phyloP scores from a whole-genome alignment of 1,140 invertebrate species.

The Adelges cooleyi region DNA sequence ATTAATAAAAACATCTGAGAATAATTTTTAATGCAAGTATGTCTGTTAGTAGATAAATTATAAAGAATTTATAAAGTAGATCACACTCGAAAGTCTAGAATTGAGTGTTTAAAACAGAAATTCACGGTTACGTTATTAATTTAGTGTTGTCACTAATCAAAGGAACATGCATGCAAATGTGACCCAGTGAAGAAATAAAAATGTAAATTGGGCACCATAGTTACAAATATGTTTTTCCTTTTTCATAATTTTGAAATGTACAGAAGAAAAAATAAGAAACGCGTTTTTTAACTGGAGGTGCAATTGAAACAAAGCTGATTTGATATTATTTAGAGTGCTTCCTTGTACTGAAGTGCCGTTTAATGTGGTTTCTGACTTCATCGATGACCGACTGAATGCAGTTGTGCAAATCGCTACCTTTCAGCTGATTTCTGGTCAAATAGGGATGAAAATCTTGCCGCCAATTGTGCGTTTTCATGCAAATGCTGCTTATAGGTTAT shows the following conservation, averaged over 20 bases:
- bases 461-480: constrained; percentile 54
- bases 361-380: constrained; percentile 53
- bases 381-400: constrained; percentile 59
- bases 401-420: constrained; percentile 63
- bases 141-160: background rate
- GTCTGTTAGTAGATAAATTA: too few species aligned
- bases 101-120: too few species aligned
- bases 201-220: background rate
- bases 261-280: constrained; percentile 9
- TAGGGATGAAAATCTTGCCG: constrained; percentile 48
- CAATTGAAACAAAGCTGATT: too few species aligned
- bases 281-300: too few species aligned
- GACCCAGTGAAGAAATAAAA: background rate
- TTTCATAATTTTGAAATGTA: background rate
- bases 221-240: too few species aligned
- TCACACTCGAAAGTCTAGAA: too few species aligned
- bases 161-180: constrained; percentile 13
- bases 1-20: too few species aligned
- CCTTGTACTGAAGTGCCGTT: constrained; percentile 14
- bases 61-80: too few species aligned
- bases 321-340: constrained; percentile 28
- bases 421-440: constrained; percentile 44
- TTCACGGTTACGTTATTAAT: too few species aligned
- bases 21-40: too few species aligned
- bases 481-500: constrained; percentile 46